Conservation (phyloP, 2,113 vertebrate genomes). For the Eurystomus gularis region DNA sequence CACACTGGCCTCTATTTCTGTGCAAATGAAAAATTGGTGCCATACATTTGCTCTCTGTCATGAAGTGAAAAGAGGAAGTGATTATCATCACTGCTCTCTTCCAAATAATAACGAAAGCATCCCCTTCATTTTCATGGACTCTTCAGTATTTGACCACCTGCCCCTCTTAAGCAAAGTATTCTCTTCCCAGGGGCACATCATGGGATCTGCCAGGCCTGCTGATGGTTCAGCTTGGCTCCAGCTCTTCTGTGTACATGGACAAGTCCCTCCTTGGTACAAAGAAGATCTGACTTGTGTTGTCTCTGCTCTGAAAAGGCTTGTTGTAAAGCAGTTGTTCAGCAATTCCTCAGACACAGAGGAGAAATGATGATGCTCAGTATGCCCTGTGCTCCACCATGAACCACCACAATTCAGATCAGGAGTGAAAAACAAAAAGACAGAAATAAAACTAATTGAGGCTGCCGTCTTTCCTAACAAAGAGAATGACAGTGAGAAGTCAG, state of each 20-base stretch:
- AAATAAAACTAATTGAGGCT: not conserved
- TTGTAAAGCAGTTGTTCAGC: not conserved
- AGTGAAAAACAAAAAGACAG: not conserved
- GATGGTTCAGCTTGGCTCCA: not conserved
- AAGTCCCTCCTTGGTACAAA: not conserved
- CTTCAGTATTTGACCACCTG: conserved; percentile 27
- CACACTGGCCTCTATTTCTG: not conserved
- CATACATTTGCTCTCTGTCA: not conserved
- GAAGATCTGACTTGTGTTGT: not conserved
- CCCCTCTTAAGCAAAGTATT: not conserved
- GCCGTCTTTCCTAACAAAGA: not conserved
- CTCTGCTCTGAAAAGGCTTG: not conserved
- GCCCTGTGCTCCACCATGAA: fast-evolving
- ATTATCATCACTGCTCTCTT: not conserved
- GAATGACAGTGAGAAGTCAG: not conserved
- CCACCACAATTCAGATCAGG: not conserved
- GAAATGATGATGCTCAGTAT: not conserved
- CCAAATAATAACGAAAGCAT: not conserved
- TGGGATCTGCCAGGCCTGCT: not conserved
- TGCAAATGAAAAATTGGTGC: not conserved
- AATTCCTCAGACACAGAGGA: not conserved
- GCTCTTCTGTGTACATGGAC: not conserved
- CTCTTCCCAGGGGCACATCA: not conserved
- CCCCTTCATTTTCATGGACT: not conserved
- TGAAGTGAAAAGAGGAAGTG: not conserved